Base-by-base conservation (phyloP, 35 echinoderm and acorn worm genomes). In the Hemicentrotus pulcherrimus region DNA sequence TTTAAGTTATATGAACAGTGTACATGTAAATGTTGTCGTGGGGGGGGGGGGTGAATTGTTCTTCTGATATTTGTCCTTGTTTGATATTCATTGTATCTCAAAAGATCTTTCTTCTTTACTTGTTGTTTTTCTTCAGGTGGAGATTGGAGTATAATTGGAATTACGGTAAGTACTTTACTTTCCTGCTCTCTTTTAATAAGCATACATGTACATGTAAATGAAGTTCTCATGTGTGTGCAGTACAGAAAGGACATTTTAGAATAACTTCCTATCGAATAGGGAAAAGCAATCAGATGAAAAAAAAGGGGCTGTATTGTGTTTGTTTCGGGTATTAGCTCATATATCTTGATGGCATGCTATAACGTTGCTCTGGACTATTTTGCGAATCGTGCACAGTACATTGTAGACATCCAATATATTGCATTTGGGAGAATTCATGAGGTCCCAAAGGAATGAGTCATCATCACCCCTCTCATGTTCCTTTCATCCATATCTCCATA, bases 81-180 rank as follows among this genome's bases (percentile, higher is more conserved):
- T 41, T 3, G 1, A 41, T 41, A 41, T 41, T 41, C 3, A 41
- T 41, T 41, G 3, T 41, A 41, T 41, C 35, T 41, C 35, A 41
- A 41, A 41, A 41, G 35, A 31, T 0, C 32, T 93, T 93, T 19
- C 48, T 93, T 93, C 19, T 31, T 50, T 58, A 13, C 16, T 35
- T 33, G 14, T 9, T 86, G 22, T 47, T 90, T 41, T 18, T 45
- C 19, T 16, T 18, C 91, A 93, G 91, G 91, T 93, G 91, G 91
- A 93, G 91, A 93, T 48, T 93, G 91, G 91, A 48, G 4, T 93
- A 93, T 93, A 47, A 47, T 93, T 50, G 91, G 91, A 93, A 93
- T 93, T 58, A 22, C 45, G 30, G 91, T 93, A 93, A 93, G 91
- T 93, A 55, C 46, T 0, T 47, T 46, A 58, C 32, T 46, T 33